Evolutionary conservation across 2,797 vertebrate genomes (phyloP), one percentile per base, ranked within the genome.

Genomic region (Sebastes elongatus): DNA sequence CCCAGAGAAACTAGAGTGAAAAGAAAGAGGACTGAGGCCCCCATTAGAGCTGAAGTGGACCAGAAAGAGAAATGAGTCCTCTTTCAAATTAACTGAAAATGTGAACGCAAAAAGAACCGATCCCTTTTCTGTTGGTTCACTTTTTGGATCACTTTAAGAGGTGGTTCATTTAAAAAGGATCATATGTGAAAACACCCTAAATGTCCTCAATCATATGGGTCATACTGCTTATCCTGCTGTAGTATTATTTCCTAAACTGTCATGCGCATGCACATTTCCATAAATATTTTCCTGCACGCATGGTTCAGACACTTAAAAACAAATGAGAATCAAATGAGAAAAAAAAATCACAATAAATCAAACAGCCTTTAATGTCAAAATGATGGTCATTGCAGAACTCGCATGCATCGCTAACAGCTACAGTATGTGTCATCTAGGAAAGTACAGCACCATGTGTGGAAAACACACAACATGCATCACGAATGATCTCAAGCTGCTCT

Each of bases 371-470:
- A 11, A 28, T 27, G 52, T 53, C 22, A 60, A 75, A 73, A 55
- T 33, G 56, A 68, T 20, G 16, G 6, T 20, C 7, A 1, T 33
- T 23, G 55, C 11, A 69, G 20, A 71, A 49, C 30, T 30, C 61
- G 16, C 57, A 67, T 38, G 23, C 16, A 65, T 23, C 64, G 32
- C n/a, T 33, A 53, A 75, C 22, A 64, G 49, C 38, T 27, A 27
- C 65, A 74, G 22, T 73, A 25, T 74, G 63, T 71, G 57, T 83
- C 22, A 80, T 62, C 60, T 23, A 76, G 68, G 59, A 87, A 86
- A 82, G 55, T 76, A 13, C 61, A 67, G 35, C 35, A 4, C 42
- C 52, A 76, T 62, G 27, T 81, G 33, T 42, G 62, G 25, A 27
- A 74, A 57, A 81, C 38, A 65, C 52, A 65, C n/a, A 76, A 60